phyloP scores from a whole-genome alignment of 2,888 invertebrate genomes.

The Dicycla oo region DNA sequence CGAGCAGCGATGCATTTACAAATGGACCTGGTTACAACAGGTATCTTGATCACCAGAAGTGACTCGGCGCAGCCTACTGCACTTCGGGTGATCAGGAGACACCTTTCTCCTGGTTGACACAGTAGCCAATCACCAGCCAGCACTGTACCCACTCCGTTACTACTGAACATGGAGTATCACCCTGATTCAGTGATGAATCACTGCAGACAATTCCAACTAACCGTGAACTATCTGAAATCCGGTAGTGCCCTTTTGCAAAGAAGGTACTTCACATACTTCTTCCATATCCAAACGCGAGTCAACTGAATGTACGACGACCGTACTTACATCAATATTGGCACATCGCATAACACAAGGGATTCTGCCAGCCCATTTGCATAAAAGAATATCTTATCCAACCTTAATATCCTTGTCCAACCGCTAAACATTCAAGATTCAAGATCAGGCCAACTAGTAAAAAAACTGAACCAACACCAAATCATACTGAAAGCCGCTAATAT shows the following conservation, averaged over 20 bases:
- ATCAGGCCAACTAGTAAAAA: not conserved
- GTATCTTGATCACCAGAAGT: not conserved
- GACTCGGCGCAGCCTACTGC: not conserved
- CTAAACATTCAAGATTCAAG: not conserved
- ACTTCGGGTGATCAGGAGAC: not conserved
- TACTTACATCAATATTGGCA: not conserved
- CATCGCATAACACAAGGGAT: not conserved
- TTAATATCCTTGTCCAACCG: not conserved
- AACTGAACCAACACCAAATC: not conserved
- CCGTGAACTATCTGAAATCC: not conserved
- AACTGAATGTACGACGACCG: not conserved
- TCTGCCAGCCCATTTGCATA: not conserved
- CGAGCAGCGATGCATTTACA: not conserved
- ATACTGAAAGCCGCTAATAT: not conserved
- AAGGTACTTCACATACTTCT: not conserved
- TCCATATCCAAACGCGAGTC: not conserved
- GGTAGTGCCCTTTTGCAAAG: not conserved
- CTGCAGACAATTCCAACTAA: not conserved
- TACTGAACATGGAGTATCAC: not conserved
- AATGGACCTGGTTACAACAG: too few relatives aligned
- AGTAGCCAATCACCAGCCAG: not conserved
- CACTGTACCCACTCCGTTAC: not conserved
- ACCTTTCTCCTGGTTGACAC: not conserved
- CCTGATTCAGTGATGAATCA: not conserved
- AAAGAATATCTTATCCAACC: too few relatives aligned